Conservation (phyloP, 2,888 invertebrate genomes). For the Julus scandinavius region DNA sequence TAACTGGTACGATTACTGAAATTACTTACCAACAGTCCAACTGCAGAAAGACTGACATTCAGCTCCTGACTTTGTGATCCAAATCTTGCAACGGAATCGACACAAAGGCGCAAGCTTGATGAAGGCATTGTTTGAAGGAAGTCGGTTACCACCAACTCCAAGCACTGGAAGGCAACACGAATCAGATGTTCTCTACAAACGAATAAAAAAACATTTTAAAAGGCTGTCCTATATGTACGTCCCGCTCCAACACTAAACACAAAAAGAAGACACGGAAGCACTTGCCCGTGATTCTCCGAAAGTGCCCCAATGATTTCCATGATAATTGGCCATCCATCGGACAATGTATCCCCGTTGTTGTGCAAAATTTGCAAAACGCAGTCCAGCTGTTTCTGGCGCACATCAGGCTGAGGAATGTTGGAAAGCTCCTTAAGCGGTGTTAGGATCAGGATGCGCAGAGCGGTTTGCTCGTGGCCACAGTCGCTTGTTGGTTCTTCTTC, state of each 20-base stretch:
- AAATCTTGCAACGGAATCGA: slow-evolving; percentile 94
- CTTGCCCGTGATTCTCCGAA: slow-evolving; percentile 87
- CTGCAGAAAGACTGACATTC: slow-evolving; percentile 96
- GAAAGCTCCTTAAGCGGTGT: slow-evolving; percentile 93
- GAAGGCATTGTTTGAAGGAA: slow-evolving; percentile 92
- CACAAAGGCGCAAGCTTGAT: slow-evolving; percentile 87
- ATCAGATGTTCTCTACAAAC: slow-evolving; percentile 83
- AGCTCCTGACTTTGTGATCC: slow-evolving; percentile 96
- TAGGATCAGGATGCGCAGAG: slow-evolving; percentile 73
- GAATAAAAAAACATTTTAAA: slow-evolving; percentile 45
- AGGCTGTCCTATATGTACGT: not conserved
- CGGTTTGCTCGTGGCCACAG: not conserved
- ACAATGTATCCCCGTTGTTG: slow-evolving; percentile 89
- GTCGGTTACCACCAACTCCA: slow-evolving; percentile 94
- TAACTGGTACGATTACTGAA: not conserved
- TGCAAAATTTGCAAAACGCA: slow-evolving; percentile 93
- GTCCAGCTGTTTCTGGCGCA: slow-evolving; percentile 92
- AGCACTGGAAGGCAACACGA: slow-evolving; percentile 93
- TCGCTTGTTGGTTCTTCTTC: not conserved
- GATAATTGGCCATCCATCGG: slow-evolving; percentile 94
- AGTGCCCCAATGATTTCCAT: slow-evolving; percentile 96
- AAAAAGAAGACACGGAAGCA: not conserved
- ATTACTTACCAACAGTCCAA: slow-evolving; percentile 86
- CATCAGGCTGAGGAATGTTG: slow-evolving; percentile 89
- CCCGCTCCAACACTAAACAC: not conserved